Evolutionary conservation across 2,797 vertebrate species (phyloP).

Genomic region (Ara ararauna): DNA sequence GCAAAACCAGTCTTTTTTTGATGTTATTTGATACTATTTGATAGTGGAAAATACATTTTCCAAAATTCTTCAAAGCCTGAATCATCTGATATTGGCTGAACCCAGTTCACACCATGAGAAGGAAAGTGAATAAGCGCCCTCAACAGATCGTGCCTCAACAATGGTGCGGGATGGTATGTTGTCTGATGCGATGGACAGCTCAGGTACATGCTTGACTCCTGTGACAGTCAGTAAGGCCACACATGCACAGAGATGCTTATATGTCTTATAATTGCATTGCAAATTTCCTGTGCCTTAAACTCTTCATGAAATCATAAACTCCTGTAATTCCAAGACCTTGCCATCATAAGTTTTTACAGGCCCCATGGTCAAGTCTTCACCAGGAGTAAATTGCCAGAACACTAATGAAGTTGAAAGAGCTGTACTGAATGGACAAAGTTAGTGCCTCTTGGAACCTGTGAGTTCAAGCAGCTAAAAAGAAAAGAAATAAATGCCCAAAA

Average conservation of each 20-base stretch:
- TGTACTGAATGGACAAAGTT: not conserved
- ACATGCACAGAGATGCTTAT: not conserved
- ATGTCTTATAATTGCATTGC: not conserved
- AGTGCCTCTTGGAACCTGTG: not conserved
- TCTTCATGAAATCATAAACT: not conserved
- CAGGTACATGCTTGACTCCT: fast-evolving
- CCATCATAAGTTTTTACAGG: not conserved
- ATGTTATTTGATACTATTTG: not conserved
- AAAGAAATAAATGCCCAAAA: fast-evolving
- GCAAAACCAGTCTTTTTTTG: not conserved
- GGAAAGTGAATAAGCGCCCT: not conserved
- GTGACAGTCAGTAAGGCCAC: not conserved
- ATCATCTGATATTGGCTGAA: not conserved
- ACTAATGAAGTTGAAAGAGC: not conserved
- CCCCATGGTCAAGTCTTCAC: not conserved
- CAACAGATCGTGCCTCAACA: fast-evolving
- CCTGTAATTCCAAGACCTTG: not conserved
- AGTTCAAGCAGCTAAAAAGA: not conserved
- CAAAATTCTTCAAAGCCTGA: not conserved
- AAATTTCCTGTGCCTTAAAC: not conserved
- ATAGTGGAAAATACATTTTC: not conserved
- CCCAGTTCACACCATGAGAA: not conserved
- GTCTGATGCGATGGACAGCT: not conserved
- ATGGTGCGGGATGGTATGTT: not conserved
- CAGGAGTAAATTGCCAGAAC: not conserved